Conservation (phyloP, 2,797 vertebrate genomes). For the Adrianichthys oophorus region DNA sequence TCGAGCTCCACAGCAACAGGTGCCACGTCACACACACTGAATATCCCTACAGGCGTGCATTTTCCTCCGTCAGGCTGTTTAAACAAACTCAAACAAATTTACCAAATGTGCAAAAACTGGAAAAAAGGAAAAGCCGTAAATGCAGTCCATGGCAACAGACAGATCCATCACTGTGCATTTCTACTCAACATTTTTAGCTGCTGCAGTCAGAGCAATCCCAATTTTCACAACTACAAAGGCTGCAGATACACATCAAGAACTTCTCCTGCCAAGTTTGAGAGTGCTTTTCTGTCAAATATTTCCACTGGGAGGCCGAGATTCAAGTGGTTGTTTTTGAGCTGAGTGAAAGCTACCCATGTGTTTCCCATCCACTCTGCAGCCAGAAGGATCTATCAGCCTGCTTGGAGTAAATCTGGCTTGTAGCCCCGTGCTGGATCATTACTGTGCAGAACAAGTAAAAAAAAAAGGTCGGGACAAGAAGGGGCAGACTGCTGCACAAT, state of each 20-base stretch:
- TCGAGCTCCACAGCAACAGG: constrained; percentile 87
- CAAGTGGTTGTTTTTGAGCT: constrained; percentile 59
- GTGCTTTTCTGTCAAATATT: constrained; percentile 50
- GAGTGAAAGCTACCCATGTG: constrained; percentile 72
- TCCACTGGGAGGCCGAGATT: constrained; percentile 44
- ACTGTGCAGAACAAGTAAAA: constrained; percentile 42
- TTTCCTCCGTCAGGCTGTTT: no score
- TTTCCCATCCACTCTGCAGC: constrained; percentile 73
- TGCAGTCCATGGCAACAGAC: constrained; percentile 11
- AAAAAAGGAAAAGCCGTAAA: constrained; percentile 9
- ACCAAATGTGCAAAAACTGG: not conserved
- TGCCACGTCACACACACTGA: constrained; percentile 41
- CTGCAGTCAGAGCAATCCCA: constrained; percentile 20
- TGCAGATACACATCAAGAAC: constrained; percentile 44
- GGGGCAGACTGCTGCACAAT: constrained; percentile 36
- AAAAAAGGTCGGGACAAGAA: constrained; percentile 13
- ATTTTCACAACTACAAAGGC: constrained; percentile 37
- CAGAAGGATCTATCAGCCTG: constrained; percentile 62
- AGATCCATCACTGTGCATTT: constrained; percentile 12
- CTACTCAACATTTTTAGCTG: constrained; percentile 31
- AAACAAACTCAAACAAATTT: no score
- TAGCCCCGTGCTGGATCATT: constrained; percentile 51
- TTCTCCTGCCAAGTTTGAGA: constrained; percentile 51
- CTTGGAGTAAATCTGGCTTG: constrained; percentile 58
- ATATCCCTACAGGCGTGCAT: not conserved